Evolutionary conservation across 2,888 invertebrate species (phyloP), one percentile per base, ranked within the genome.

Genomic region (Eudasyphora cyanicolor): DNA sequence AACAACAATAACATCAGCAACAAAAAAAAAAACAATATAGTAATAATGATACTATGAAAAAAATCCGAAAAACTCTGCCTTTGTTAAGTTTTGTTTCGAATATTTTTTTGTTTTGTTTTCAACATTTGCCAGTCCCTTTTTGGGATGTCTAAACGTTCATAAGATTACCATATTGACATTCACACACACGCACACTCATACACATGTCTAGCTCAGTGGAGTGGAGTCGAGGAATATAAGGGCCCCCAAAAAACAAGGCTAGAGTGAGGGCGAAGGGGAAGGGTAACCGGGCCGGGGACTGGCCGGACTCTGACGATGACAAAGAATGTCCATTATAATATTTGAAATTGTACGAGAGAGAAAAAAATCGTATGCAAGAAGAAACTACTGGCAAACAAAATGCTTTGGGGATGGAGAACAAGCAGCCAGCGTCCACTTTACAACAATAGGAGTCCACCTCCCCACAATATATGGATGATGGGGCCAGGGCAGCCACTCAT

Each of bases 301-400:
- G 12, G 64, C 64, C 10, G n/a, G 24, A n/a, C 69, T 10, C 45
- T 45, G 69, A 73, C 71, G 24, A 77, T 60, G 71, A 69, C 73
- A 81, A 79, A 73, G 57, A 79, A 73, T 84, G 84, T 76, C 81
- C 78, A 84, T 84, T 84, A 84, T 84, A 84, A 84, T 84, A 84
- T 84, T 81, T 79, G 78, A 84, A 84, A 84, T 73, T n/a, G 76
- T 76, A 79, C 78, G n/a, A n/a, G n/a, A n/a, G n/a, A n/a, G n/a
- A n/a, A n/a, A n/a, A 84, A 81, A 81, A 78, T 83, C 64, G 67
- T 76, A 32, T 5, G 6, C 21, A 21, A n/a, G n/a, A n/a, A n/a
- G n/a, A n/a, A n/a, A 27, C 57, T 57, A 27, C 27, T 29, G 60
- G 24, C 60, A 60, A 76, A 10, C 76, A 17, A 77, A 84, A 57